Evolutionary conservation across 37 sponge, comb jelly and placozoan species (phyloP).

Genomic region (Cladorhizidae sp.): DNA sequence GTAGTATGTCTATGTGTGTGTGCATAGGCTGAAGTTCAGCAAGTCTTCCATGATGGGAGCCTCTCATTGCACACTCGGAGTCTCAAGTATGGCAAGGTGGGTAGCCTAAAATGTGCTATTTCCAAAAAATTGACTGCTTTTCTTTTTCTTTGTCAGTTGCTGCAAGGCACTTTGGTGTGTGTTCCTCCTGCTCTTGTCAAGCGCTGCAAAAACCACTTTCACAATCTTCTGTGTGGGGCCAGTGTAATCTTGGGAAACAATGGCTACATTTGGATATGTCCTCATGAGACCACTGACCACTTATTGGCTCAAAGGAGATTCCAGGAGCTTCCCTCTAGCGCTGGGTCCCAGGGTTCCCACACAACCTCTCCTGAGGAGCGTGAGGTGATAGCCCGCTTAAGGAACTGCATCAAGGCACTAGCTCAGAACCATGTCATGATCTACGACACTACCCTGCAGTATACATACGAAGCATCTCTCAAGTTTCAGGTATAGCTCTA

Average conservation of each 20-base stretch:
- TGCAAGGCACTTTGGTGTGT: constrained; percentile 70
- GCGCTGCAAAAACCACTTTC: constrained; percentile 96
- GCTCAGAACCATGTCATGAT: constrained; percentile 65
- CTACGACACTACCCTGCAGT: constrained; percentile 92
- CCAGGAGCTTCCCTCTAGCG: neutral
- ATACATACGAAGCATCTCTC: constrained; percentile 89
- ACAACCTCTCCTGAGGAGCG: constrained; percentile 70
- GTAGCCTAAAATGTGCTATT: neutral
- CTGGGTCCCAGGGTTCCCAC: neutral
- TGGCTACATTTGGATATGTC: constrained; percentile 95
- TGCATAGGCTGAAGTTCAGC: constrained; percentile 89
- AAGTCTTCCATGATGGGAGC: constrained; percentile 77
- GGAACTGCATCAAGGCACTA: constrained; percentile 91
- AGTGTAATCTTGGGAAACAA: constrained; percentile 96
- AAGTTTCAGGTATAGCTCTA: constrained; percentile 90
- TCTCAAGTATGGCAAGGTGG: constrained; percentile 93
- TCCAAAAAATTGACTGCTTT: neutral
- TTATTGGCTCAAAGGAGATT: constrained; percentile 32
- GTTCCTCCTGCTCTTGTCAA: constrained; percentile 91
- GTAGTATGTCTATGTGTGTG: constrained; percentile 19
- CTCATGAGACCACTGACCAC: constrained; percentile 67
- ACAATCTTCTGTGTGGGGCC: constrained; percentile 90
- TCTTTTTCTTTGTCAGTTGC: neutral
- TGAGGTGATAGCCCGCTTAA: constrained; percentile 92
- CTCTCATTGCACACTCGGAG: constrained; percentile 93